Percentiles rank a stretch among this genome's conserved stretches.
Evolutionary conservation across 2,888 invertebrate species (phyloP).

Genomic region (Linnaemya vulpina): DNA sequence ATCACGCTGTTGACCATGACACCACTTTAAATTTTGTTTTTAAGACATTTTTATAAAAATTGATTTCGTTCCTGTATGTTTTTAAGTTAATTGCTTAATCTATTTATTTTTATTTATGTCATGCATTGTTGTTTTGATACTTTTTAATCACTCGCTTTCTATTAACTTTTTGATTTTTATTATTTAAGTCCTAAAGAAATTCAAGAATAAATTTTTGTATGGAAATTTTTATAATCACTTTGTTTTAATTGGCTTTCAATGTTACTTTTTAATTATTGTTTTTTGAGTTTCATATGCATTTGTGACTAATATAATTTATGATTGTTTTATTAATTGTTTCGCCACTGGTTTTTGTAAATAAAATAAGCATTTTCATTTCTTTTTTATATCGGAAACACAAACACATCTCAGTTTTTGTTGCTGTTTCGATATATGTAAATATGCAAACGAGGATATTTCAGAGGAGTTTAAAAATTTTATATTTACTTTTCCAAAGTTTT

Average conservation of each 20-base stretch:
- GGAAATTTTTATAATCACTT: constrained; percentile 62
- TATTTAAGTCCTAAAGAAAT: constrained; percentile 49
- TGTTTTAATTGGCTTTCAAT: constrained; percentile 69
- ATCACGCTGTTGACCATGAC: background rate
- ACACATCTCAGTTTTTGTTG: too few relatives aligned
- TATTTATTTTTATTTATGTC: constrained; percentile 20
- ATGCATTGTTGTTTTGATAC: constrained; percentile 7
- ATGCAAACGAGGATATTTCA: too few relatives aligned
- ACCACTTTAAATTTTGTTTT: background rate
- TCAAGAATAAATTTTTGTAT: constrained; percentile 60
- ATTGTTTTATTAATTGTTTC: background rate
- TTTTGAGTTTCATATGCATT: constrained; percentile 1
- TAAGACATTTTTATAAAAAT: background rate
- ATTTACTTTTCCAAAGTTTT: too few relatives aligned
- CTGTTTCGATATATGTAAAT: too few relatives aligned
- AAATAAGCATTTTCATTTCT: too few relatives aligned
- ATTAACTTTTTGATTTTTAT: constrained; percentile 54
- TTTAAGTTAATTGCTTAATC: constrained; percentile 36
- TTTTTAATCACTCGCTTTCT: constrained; percentile 42
- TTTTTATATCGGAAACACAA: too few relatives aligned
- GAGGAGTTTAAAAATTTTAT: too few relatives aligned
- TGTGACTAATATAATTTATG: constrained; percentile 24
- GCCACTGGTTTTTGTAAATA: too few relatives aligned
- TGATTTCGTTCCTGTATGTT: constrained; percentile 7
- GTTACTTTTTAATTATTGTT: constrained; percentile 36